Evolutionary conservation across 2,888 invertebrate genomes (phyloP), one percentile per base, ranked within the genome.

Genomic region (Phalera bucephala): DNA sequence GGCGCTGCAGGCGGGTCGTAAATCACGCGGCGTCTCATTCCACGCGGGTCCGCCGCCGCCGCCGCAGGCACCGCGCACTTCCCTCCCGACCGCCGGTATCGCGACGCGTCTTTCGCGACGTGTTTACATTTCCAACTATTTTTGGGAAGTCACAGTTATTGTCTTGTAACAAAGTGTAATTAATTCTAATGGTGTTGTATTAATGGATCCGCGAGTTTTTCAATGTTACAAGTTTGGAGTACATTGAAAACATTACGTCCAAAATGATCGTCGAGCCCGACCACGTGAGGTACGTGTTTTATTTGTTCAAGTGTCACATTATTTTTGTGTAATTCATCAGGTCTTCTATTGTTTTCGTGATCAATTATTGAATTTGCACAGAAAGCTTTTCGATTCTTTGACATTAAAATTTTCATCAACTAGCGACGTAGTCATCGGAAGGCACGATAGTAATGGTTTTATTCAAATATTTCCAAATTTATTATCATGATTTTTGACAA

Each of bases 1-100:
- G 85, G 84, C 78, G 83, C 84, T 87, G 89, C 88, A 87, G 88
- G 89, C 88, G 88, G 87, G 86, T 88, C 90, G 90, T 90, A 90
- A 90, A 90, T 90, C 90, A 90, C 85, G 76, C 80, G 80, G 83
- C 77, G 73, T 85, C 87, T 90, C 90, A 90, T 89, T 90, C 90
- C 89, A 84, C 87, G 90, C 90, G 89, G 84, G 88, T 82, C 80
- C 80, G 80, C 85, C 87, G 87, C 80, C 71, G 81, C 78, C 72
- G 87, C 86, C 81, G 89, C 86, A 84, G 87, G 89, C 83, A 72
- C 73, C 76, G 81, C 84, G 79, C 88, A 88, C 82, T 88, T 86
- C 85, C 80, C 80, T 77, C 57, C 55, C 80, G 84, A 75, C 84
- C 78, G 85, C 79, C 85, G 83, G 69, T 73, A 61, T 72, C 74